Base-by-base conservation (phyloP, 2,797 vertebrate species). In the Mus spretus region DNA sequence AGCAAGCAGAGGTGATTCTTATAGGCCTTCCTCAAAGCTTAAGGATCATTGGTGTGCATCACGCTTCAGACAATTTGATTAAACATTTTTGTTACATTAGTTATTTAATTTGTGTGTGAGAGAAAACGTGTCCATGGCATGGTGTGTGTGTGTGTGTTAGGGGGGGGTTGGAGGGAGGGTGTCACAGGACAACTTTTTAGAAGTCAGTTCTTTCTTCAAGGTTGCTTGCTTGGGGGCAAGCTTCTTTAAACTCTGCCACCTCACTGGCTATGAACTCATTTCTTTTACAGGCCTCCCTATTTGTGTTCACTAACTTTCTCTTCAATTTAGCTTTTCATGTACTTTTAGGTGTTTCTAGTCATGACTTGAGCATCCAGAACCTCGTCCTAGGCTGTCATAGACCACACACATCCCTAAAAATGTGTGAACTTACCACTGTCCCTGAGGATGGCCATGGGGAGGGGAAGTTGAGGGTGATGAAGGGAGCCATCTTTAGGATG, bases 271-370 rank as follows among this genome's bases (percentile, higher is more conserved):
- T 65, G 10, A 86, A 57, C 14, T 55, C n/a, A 40, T 26, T 93
- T 77, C 26, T 72, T 75, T 47, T 40, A 55, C 91, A 89, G 53
- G 19, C 3, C n/a, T 67, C 82, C 80, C 8, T 70, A 14, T 47
- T 78, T 84, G 19, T 37, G 72, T 92, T 87, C 12, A 74, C 85
- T 85, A 88, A 70, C 86, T 80, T 83, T 79, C 37, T 44, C 53
- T 84, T 91, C 44, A 75, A n/a, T 61, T 79, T 81, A 34, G 9
- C 77, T 87, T 81, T 95, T 34, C 80, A 15, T 1, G 3, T 40
- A 28, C 57, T 88, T 12, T 78, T 90, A 37, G 70, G 83, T 92
- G 83, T 96, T 92, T 78, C 78, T 83, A 12, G 40, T 28, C 2
- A 77, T 22, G 63, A 3, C 3, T 53, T 37, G 47, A 17, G 63